These are phyloP conservation scores for Rostratula benghalensis DNA, from an alignment of 2,113 vertebrate genomes.

Conservation along the genomic window DNA sequence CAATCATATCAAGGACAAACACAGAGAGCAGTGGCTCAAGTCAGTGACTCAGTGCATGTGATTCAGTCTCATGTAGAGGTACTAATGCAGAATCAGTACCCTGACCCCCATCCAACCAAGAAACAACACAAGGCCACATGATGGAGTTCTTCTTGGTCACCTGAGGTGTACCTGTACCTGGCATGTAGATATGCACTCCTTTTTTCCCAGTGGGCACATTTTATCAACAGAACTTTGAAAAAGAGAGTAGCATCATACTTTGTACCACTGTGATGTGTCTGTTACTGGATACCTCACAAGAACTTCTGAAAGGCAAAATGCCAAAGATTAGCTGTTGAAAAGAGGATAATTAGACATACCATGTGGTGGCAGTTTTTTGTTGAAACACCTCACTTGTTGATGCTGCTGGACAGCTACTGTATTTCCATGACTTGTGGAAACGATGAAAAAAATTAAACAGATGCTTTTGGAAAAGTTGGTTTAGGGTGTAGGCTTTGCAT, in stretches of 20 bases:
- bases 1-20: rapidly evolving
- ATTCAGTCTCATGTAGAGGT: not conserved
- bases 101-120: not conserved
- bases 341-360: not conserved
- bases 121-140: not conserved
- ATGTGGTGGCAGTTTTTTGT: not conserved
- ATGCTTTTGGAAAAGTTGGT: not conserved
- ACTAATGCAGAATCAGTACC: not conserved
- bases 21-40: not conserved
- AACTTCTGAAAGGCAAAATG: not conserved
- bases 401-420: not conserved
- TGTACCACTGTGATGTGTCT: not conserved
- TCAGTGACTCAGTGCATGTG: not conserved
- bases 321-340: not conserved
- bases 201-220: not conserved
- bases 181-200: not conserved
- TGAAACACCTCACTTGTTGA: not conserved
- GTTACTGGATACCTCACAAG: not conserved
- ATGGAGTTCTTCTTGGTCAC: not conserved
- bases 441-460: not conserved
- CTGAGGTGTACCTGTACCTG: not conserved
- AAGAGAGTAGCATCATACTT: not conserved
- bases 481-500: not conserved
- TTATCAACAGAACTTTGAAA: not conserved
- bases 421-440: not conserved